Conservation (phyloP, 2,888 invertebrate species). For the Chaetoderma sp. region DNA sequence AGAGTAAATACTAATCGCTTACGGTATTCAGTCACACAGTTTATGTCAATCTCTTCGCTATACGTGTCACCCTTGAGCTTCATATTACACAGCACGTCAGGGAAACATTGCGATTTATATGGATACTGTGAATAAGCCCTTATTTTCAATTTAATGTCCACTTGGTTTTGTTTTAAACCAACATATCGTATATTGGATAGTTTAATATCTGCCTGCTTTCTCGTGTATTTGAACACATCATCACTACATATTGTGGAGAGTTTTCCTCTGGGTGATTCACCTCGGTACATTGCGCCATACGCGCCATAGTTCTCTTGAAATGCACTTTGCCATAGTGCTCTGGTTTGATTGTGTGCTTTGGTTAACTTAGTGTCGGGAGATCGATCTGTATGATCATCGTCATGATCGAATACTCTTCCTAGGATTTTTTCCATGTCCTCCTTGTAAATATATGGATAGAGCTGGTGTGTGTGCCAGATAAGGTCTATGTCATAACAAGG, state of each 20-base stretch:
- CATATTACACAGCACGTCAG: no score
- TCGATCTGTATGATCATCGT: slow-evolving; percentile 67
- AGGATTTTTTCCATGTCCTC: slow-evolving; percentile 41
- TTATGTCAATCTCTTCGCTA: no score
- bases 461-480: slow-evolving; percentile 70
- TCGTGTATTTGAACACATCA: slow-evolving; percentile 40
- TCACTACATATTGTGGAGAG: slow-evolving; percentile 58
- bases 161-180: no score
- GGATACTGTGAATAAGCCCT: no score
- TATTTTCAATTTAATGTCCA: no score
- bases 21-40: no score
- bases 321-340: slow-evolving; percentile 64
- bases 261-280: slow-evolving; percentile 63
- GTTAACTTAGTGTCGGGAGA: slow-evolving; percentile 62
- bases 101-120: no score
- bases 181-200: no score
- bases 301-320: slow-evolving; percentile 64
- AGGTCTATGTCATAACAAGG: slow-evolving; percentile 70
- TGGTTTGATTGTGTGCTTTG: slow-evolving; percentile 63
- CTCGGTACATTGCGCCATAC: slow-evolving; percentile 68
- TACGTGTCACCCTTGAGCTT: no score
- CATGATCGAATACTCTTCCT: slow-evolving; percentile 66
- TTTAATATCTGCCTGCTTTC: no score
- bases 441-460: slow-evolving; percentile 46
- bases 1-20: no score